Evolutionary conservation across 2,113 vertebrate species (phyloP), one percentile per base, ranked within the genome.

Genomic region (Bufo bufo): DNA sequence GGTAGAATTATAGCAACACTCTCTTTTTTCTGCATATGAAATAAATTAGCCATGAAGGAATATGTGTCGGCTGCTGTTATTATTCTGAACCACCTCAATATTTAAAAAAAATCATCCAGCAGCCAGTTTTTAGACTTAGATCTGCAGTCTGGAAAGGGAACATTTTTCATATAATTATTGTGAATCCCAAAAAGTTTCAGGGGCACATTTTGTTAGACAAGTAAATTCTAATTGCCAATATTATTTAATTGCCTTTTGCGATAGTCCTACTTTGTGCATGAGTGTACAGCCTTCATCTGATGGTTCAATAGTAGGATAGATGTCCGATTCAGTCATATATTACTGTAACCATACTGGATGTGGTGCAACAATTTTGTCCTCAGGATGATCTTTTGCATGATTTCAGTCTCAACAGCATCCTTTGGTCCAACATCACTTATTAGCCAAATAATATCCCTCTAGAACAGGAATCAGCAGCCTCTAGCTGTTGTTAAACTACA

Each of bases 1-100:
- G 58, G 65, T 45, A 56, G n/a, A 43, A 43, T 1, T 58, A 11
- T 80, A 45, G 56, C 13, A 58, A 7, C 43, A 12, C n/a, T 12
- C 19, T 79, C n/a, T 33, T 81, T 61, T 43, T 52, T 83, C 81
- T 50, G 20, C 45, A 52, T 65, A 49, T 80, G 6, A 83, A 83
- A 83, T 65, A 83, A 65, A 49, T 13, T 23, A 63, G 47, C 58
- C 63, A 66, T 69, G 7, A 52, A 66, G 61, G 6, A 47, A 82
- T 82, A 65, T 12, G 47, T 49, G 17, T 65, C 45, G 4, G 10
- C 43, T 63, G 8, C 3, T 79, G n/a, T 58, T 56, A 23, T 12
- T 58, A 33, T 58, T 79, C 75, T n/a, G 20, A n/a, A 77, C 17
- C 8, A 20, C 19, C 23, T n/a, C 71, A 17, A 17, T 45, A 52